Percentiles rank a stretch among this genome's conserved stretches.
These are phyloP conservation scores for Microcebus ravelobensis DNA, from an alignment of 2,113 vertebrate genomes.

Conservation along the genomic window DNA sequence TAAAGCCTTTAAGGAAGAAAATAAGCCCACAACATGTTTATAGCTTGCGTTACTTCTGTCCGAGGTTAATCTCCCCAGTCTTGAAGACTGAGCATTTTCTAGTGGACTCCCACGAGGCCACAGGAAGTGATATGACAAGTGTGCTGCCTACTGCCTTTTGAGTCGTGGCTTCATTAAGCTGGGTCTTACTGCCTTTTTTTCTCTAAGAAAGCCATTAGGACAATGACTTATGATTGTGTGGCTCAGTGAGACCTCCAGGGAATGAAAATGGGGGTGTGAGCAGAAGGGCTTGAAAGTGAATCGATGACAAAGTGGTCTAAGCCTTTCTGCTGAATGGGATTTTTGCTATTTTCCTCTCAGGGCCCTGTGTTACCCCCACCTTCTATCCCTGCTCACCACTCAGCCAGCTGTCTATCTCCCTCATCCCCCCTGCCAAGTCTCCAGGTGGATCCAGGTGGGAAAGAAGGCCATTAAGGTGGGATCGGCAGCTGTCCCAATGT, in stretches of 20 bases:
- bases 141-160: conserved; percentile 47
- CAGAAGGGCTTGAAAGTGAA: not conserved
- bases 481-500: not conserved
- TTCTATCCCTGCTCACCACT: not conserved
- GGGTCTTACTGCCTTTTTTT: conserved; percentile 37
- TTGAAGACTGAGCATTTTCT: conserved; percentile 55
- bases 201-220: conserved; percentile 73
- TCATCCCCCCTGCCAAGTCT: accelerated
- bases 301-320: conserved; percentile 1
- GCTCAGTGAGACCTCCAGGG: conserved; percentile 58
- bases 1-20: conserved; percentile 79
- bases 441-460: not conserved
- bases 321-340: not conserved
- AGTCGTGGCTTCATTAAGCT: conserved; percentile 71
- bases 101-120: conserved; percentile 57
- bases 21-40: conserved; percentile 56
- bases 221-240: conserved; percentile 68
- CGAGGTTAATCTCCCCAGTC: conserved; percentile 14
- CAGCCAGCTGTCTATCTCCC: not conserved
- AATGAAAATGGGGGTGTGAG: not conserved
- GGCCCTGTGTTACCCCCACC: not conserved
- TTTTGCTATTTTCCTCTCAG: not conserved
- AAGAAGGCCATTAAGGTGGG: not conserved
- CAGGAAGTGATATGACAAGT: conserved; percentile 4
- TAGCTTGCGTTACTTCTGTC: not conserved